A percentile compares a stretch with the other conserved stretches of the same genome.
Conservation (phyloP, 2,113 vertebrate species). For the Uropsilus gracilis region DNA sequence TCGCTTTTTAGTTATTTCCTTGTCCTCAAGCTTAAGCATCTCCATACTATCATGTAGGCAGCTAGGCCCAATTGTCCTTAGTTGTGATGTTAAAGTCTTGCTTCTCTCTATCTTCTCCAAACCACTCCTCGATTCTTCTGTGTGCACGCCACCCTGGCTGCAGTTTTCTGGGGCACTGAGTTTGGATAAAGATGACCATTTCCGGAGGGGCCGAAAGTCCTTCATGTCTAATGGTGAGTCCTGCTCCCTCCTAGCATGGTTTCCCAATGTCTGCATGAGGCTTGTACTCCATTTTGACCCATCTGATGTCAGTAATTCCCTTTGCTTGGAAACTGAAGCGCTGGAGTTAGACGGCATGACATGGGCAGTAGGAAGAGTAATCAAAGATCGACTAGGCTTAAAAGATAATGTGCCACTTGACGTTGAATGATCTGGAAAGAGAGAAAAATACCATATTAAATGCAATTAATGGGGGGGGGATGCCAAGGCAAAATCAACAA, state of each 20-base stretch:
- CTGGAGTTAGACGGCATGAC: slow-evolving; percentile 91
- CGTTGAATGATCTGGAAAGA: slow-evolving; percentile 92
- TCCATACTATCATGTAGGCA: slow-evolving; percentile 87
- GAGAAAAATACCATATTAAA: slow-evolving; percentile 59
- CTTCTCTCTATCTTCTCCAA: slow-evolving; percentile 81
- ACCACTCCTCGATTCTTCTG: slow-evolving; percentile 81
- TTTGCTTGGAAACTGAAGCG: slow-evolving; percentile 85
- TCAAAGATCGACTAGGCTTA: slow-evolving; percentile 87
- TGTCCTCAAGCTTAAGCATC: slow-evolving; percentile 85
- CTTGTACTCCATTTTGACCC: slow-evolving; percentile 86
- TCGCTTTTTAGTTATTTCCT: slow-evolving; percentile 84
- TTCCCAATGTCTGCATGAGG: slow-evolving; percentile 83
- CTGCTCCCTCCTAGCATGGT: slow-evolving; percentile 75
- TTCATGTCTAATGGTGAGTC: slow-evolving; percentile 91
- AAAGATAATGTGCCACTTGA: slow-evolving; percentile 92
- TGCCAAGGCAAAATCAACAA: background rate
- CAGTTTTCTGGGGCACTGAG: slow-evolving; percentile 85
- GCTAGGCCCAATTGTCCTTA: slow-evolving; percentile 84
- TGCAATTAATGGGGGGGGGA: background rate
- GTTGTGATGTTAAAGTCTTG: slow-evolving; percentile 82
- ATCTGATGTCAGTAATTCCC: slow-evolving; percentile 82
- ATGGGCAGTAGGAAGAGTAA: slow-evolving; percentile 90
- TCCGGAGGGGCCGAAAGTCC: slow-evolving; percentile 90
- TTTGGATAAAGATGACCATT: slow-evolving; percentile 95
- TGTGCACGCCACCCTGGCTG: slow-evolving; percentile 75